phyloP scores from a whole-genome alignment of 2,888 invertebrate genomes.

The Lysandra coridon region DNA sequence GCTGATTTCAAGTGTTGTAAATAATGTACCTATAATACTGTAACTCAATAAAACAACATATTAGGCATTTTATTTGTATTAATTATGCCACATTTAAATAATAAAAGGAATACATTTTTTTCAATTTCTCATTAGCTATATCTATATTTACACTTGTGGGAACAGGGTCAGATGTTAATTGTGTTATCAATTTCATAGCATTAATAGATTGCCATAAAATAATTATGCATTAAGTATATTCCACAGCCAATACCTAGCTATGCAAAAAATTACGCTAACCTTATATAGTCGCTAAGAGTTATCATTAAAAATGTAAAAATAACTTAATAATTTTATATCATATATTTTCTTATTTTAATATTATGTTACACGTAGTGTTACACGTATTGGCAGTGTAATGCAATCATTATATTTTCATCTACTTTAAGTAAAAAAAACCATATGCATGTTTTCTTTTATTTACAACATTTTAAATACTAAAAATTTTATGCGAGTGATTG shows the following conservation, averaged over 20 bases:
- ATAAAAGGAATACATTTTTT: background rate
- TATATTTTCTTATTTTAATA: constrained; percentile 32
- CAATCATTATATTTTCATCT: constrained; percentile 22
- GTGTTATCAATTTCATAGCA: constrained; percentile 35
- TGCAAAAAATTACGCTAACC: constrained; percentile 28
- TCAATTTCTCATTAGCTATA: constrained; percentile 42
- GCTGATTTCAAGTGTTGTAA: background rate
- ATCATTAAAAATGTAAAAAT: constrained; percentile 29
- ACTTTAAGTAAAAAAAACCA: constrained; percentile 23
- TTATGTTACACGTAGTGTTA: constrained; percentile 37
- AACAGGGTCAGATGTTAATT: constrained; percentile 36
- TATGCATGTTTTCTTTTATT: constrained; percentile 18
- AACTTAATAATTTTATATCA: constrained; percentile 20
- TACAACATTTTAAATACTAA: constrained; percentile 31
- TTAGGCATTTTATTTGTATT: constrained; percentile 9
- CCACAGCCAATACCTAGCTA: constrained; percentile 47
- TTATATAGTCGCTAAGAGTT: constrained; percentile 16
- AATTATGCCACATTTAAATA: constrained; percentile 6
- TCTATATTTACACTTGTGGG: constrained; percentile 47
- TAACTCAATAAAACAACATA: constrained; percentile 3
- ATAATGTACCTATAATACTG: background rate
- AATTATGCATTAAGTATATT: constrained; percentile 38
- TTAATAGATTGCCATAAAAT: constrained; percentile 35
- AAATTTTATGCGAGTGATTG: constrained; percentile 22
- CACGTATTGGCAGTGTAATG: constrained; percentile 40